Evolutionary conservation across 2,888 invertebrate species (phyloP).

Genomic region (Allacma fusca): DNA sequence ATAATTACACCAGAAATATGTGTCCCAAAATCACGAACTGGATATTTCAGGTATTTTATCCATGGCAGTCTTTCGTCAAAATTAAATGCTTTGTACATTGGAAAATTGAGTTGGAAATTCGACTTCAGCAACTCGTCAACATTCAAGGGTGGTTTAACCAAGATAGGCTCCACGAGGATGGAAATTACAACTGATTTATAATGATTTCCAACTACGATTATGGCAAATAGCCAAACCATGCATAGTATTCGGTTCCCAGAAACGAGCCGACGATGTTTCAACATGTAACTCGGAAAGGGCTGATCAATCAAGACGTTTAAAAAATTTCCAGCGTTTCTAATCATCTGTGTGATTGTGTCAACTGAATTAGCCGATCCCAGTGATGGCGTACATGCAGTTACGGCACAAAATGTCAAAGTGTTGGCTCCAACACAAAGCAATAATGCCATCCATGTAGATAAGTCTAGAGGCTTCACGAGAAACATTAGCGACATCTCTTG

Average conservation of each 20-base stretch:
- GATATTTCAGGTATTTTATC: neutral
- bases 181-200: conserved; percentile 22
- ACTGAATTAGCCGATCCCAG: too few relatives aligned
- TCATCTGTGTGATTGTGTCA: too few relatives aligned
- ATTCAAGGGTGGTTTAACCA: neutral
- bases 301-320: conserved; percentile 5
- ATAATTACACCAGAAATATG: conserved; percentile 2
- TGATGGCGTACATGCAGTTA: neutral
- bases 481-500: conserved; percentile 8
- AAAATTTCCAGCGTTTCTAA: neutral
- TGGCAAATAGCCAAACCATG: neutral
- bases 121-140: conserved; percentile 2
- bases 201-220: conserved; percentile 15
- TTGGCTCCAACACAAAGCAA: conserved; percentile 2
- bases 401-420: neutral
- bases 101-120: conserved; percentile 19
- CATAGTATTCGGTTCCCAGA: neutral
- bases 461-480: conserved; percentile 5
- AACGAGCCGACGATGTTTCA: neutral
- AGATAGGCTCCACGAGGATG: conserved; percentile 9
- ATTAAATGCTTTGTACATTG: conserved; percentile 3
- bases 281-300: neutral
- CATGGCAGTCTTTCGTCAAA: conserved; percentile 10
- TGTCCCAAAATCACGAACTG: neutral
- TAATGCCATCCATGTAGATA: neutral